Evolutionary conservation across 2,888 invertebrate genomes (phyloP).

Genomic region (Boloria euphrosyne): DNA sequence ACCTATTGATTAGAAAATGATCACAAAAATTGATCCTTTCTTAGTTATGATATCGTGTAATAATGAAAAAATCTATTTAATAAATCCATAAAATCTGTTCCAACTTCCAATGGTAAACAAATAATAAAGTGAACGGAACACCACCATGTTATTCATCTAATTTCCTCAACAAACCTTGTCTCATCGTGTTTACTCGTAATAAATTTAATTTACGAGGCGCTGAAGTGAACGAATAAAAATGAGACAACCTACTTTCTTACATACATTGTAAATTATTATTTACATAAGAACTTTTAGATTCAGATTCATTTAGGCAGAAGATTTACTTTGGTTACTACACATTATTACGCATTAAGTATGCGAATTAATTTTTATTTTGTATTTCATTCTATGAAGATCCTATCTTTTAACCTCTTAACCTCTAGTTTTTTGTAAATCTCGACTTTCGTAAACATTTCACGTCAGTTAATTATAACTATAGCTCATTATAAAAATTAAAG

Average conservation of each 20-base stretch:
- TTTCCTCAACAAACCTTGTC: constrained; percentile 48
- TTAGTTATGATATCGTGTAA: not conserved
- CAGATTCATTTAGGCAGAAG: no score
- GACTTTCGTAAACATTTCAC: no score
- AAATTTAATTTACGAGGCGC: constrained; percentile 63
- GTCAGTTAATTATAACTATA: no score
- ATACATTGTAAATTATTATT: not conserved
- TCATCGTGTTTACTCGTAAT: constrained; percentile 56
- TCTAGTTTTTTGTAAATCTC: no score
- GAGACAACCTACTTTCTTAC: constrained; percentile 1
- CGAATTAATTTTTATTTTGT: no score
- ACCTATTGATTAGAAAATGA: no score
- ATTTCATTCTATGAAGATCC: no score
- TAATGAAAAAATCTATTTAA: not conserved
- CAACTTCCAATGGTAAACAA: constrained; percentile 41
- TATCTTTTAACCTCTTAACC: no score
- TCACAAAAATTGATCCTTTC: not conserved
- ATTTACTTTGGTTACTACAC: no score
- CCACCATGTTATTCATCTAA: constrained; percentile 37
- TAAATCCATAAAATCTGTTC: constrained; percentile 10
- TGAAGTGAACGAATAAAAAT: constrained; percentile 41
- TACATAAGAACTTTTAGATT: no score
- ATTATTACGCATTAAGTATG: no score
- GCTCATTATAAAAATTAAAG: no score
- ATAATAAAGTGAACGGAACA: not conserved